Base-by-base conservation (phyloP, 30 jellyfish, hydroid and myxozoan genomes). In the Cassiopea andromeda region DNA sequence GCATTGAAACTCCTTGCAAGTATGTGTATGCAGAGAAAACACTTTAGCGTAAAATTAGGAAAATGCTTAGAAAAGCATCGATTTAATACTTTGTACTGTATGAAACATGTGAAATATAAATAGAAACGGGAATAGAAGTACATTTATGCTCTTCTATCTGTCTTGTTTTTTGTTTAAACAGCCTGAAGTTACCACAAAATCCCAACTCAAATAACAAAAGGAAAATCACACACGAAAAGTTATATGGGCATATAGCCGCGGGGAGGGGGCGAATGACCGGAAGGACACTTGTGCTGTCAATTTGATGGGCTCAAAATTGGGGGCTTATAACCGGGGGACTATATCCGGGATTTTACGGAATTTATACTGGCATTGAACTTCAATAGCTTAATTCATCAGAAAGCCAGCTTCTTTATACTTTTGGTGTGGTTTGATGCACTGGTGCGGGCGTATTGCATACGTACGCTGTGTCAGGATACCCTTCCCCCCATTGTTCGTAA, bases 141-240 rank as follows among this genome's bases (percentile, higher is more conserved):
- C 77, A 68, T 68, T 43, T 68, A 3, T 68, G 77, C 47, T 0
- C 77, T 54, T 54, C 64, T 68, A 43, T 68, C 77, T 68, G 77
- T 68, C 77, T 68, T 68, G 77, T 68, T 68, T 68, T 68, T 68
- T 68, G 77, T 68, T n/a, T 68, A 3, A 68, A 68, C 77, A 4
- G 77, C 77, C 77, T 68, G 77, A 68, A 68, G 77, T 68, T 68
- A 14, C n/a, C 77, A 68, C 77, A 68, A 68, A 43, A 68, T 68
- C 47, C 77, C 77, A 68, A 68, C 77, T 68, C 77, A n/a, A n/a
- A 68, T 68, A 68, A 68, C 77, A 68, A 68, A 68, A 68, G 77
- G 15, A 68, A 68, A 68, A 14, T 17, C 77, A 68, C 44, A 68
- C 44, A 43, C 44, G 15, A 68, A 68, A 68, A 68, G 6, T 17